These are phyloP conservation scores for Amphiura filiformis DNA, from an alignment of 35 echinoderm and acorn worm species.

Conservation along the genomic window DNA sequence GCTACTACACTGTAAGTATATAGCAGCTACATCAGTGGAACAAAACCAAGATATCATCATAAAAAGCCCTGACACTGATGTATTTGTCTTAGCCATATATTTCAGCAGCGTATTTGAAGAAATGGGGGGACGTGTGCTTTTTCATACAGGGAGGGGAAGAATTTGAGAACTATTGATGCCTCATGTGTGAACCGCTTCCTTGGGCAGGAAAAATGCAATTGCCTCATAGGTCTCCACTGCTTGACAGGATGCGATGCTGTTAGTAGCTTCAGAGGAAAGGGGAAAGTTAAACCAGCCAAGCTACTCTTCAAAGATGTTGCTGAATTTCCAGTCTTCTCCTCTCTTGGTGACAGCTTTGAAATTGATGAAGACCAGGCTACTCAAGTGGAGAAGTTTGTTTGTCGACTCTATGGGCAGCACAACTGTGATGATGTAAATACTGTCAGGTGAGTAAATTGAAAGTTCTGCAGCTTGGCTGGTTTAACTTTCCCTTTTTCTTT, in stretches of 20 bases:
- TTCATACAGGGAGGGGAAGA: slow-evolving; percentile 27
- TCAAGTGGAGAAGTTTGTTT: no score
- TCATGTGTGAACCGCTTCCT: background rate
- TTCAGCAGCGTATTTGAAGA: background rate
- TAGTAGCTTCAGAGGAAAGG: slow-evolving; percentile 33
- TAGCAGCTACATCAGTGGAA: background rate
- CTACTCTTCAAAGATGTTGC: no score
- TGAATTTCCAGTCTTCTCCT: no score
- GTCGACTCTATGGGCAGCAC: no score
- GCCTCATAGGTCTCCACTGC: slow-evolving; percentile 21
- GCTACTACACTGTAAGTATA: slow-evolving; percentile 34
- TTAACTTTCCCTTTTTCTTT: no score
- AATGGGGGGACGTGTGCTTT: background rate
- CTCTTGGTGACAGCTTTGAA: no score
- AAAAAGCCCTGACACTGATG: slow-evolving; percentile 58
- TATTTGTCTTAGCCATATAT: slow-evolving; percentile 30
- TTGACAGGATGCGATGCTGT: slow-evolving; percentile 46
- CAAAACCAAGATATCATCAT: background rate
- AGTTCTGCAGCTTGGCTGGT: no score
- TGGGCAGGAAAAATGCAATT: background rate
- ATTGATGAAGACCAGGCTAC: no score
- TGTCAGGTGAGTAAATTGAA: no score
- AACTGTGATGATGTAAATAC: no score
- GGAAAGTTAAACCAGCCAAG: background rate
- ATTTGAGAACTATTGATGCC: background rate